These are phyloP conservation scores for Micrasema minimum DNA, from an alignment of 1,140 invertebrate genomes.

Conservation along the genomic window DNA sequence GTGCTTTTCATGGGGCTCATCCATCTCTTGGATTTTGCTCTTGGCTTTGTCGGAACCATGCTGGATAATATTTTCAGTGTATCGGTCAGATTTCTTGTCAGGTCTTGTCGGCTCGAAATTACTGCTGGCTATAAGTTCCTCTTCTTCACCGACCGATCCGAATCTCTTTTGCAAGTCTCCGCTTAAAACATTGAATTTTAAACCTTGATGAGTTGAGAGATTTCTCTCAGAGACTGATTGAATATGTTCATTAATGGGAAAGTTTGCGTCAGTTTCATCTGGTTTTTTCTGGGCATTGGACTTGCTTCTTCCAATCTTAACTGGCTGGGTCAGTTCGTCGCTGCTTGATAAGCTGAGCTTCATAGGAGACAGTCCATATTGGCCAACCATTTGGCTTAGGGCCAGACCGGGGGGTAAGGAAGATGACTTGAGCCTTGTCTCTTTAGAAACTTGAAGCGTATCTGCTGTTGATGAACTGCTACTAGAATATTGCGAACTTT, in stretches of 20 bases:
- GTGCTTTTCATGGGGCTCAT: constrained; percentile 51
- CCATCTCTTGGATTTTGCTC: constrained; percentile 38
- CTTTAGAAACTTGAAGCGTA: constrained; percentile 58
- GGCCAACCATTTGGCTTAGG: constrained; percentile 62
- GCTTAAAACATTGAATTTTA: constrained; percentile 40
- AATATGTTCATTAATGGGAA: constrained; percentile 49
- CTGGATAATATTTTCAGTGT: constrained; percentile 36
- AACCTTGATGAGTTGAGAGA: constrained; percentile 54
- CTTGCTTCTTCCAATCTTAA: constrained; percentile 61
- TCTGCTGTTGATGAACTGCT: constrained; percentile 2
- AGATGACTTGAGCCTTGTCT: constrained; percentile 73
- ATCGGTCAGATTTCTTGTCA: constrained; percentile 49
- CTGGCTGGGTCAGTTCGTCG: constrained; percentile 39
- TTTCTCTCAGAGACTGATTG: constrained; percentile 44
- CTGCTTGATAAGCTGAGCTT: constrained; percentile 63
- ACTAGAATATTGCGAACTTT: constrained; percentile 35
- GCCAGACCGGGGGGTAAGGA: constrained; percentile 74
- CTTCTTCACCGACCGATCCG: constrained; percentile 47
- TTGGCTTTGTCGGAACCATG: constrained; percentile 20
- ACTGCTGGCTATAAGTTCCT: constrained; percentile 37
- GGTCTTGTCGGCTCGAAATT: constrained; percentile 57
- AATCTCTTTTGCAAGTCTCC: constrained; percentile 49
- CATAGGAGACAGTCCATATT: constrained; percentile 56
- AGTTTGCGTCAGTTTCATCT: constrained; percentile 55
- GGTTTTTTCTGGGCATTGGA: constrained; percentile 64